These are phyloP conservation scores for Notothenia coriiceps DNA, from an alignment of 2,113 vertebrate species.

Conservation along the genomic window DNA sequence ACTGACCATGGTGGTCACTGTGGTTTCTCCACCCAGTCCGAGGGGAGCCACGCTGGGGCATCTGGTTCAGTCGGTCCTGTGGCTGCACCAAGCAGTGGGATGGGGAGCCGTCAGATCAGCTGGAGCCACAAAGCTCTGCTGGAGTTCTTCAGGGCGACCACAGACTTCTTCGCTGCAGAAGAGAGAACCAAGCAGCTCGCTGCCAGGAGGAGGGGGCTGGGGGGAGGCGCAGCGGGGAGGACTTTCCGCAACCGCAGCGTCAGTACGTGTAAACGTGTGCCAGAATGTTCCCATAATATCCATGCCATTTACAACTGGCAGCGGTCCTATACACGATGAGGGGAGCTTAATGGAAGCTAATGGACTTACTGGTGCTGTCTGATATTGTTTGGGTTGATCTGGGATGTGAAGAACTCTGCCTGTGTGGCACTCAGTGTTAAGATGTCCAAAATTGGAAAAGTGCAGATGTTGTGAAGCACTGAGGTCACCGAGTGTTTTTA, in stretches of 20 bases:
- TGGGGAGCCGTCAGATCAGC: slow-evolving; percentile 33
- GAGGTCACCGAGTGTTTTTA: slow-evolving; percentile 6
- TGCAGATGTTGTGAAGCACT: not conserved
- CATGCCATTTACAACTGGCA: slow-evolving; percentile 88
- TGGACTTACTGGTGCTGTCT: slow-evolving; percentile 12
- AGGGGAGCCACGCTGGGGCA: slow-evolving; percentile 37
- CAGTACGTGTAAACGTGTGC: slow-evolving; percentile 83
- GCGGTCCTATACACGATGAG: slow-evolving; percentile 87
- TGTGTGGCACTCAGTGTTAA: slow-evolving; percentile 11
- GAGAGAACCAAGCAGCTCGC: slow-evolving; percentile 82
- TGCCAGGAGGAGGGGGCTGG: slow-evolving; percentile 75
- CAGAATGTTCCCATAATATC: slow-evolving; percentile 86
- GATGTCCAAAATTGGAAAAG: slow-evolving; percentile 13
- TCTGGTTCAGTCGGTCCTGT: not conserved
- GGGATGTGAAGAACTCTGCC: slow-evolving; percentile 1
- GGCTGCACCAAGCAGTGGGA: slow-evolving; percentile 4
- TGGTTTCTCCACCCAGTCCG: slow-evolving; percentile 79
- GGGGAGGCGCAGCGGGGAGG: slow-evolving; percentile 64
- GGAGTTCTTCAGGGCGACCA: slow-evolving; percentile 86
- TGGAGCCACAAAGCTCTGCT: slow-evolving; percentile 87
- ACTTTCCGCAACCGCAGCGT: slow-evolving; percentile 81
- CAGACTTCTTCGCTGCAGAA: slow-evolving; percentile 86
- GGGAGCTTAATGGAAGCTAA: slow-evolving; percentile 29
- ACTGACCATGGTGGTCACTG: slow-evolving; percentile 85
- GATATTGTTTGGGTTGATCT: slow-evolving; percentile 18